phyloP scores from a whole-genome alignment of 2,888 invertebrate genomes.

The Lysandra bellargus region DNA sequence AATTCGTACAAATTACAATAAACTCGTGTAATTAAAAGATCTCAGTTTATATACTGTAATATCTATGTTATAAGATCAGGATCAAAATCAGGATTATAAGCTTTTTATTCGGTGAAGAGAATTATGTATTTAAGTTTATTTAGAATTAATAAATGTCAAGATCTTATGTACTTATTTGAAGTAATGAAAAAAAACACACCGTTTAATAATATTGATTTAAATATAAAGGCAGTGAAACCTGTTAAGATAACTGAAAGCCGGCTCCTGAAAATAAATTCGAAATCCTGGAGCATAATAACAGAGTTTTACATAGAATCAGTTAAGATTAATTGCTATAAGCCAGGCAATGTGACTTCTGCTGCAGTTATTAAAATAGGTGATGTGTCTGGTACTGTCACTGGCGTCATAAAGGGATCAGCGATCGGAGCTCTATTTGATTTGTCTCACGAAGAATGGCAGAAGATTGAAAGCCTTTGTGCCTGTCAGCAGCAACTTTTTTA shows the following conservation, averaged over 20 bases:
- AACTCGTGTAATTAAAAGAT: too few species aligned
- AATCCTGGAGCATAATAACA: slow-evolving; percentile 64
- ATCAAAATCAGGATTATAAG: too few species aligned
- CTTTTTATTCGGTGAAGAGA: too few species aligned
- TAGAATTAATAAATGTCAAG: too few species aligned
- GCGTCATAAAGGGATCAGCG: slow-evolving; percentile 58
- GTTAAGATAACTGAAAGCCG: slow-evolving; percentile 62
- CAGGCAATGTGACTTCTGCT: slow-evolving; percentile 50
- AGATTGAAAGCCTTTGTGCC: slow-evolving; percentile 60
- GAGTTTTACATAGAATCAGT: slow-evolving; percentile 71
- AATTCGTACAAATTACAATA: too few species aligned
- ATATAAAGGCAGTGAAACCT: slow-evolving; percentile 51
- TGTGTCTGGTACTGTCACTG: slow-evolving; percentile 62
- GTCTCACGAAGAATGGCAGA: slow-evolving; percentile 59
- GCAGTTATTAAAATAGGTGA: slow-evolving; percentile 66
- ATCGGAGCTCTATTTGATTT: slow-evolving; percentile 65
- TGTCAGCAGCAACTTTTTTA: slow-evolving; percentile 66
- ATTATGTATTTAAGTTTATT: too few species aligned
- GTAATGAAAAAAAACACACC: slow-evolving; percentile 35
- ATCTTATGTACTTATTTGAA: neutral
- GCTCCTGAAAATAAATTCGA: slow-evolving; percentile 52
- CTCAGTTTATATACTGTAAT: too few species aligned
- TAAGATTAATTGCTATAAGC: slow-evolving; percentile 58
- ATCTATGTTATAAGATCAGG: too few species aligned
- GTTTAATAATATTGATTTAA: slow-evolving; percentile 7